phyloP scores from a whole-genome alignment of 2,113 vertebrate genomes.

The human region GRCh38 chr1:162663501-162664000 shows the following conservation, averaged over 20 bases:
- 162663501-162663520: not conserved
- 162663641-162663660: not conserved
- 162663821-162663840: slow-evolving; percentile 47
- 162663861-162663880: slow-evolving; percentile 23
- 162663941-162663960: not conserved
- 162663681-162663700: not conserved
- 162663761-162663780: not conserved
- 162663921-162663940: not conserved
- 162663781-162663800: not conserved
- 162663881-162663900: slow-evolving; percentile 54
- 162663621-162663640: not conserved
- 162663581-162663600: not conserved
- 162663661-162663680: not conserved
- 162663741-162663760: not conserved
- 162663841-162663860: not conserved
- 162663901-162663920: not conserved
- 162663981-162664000: not conserved
- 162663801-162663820: not conserved
- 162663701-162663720: not conserved
- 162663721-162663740: not conserved
- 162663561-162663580: not conserved
- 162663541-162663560: not conserved
- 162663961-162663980: not conserved
- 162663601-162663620: not conserved
- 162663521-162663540: not conserved